Conservation (phyloP, 2,888 invertebrate species). For the Aelia acuminata region DNA sequence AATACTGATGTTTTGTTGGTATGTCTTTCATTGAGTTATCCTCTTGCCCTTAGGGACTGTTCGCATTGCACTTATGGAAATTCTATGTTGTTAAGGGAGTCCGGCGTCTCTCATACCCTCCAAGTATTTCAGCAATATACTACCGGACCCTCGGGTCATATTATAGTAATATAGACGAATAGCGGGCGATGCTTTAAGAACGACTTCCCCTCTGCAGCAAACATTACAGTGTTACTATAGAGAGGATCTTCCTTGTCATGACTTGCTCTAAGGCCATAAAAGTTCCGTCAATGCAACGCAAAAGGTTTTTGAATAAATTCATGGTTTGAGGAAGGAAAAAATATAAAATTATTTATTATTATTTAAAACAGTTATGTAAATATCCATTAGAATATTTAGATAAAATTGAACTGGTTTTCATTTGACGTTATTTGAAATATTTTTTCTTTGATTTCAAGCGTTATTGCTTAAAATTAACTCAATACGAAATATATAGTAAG, state of each 20-base stretch:
- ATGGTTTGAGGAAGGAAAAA: no score
- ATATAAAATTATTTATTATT: no score
- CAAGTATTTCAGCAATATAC: conserved; percentile 14
- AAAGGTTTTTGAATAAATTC: no score
- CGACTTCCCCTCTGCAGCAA: background rate
- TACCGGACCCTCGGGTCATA: background rate
- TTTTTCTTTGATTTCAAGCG: no score
- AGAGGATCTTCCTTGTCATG: background rate
- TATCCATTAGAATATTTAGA: no score
- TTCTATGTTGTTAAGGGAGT: background rate
- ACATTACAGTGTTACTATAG: background rate
- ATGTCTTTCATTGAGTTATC: background rate
- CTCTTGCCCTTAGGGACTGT: background rate
- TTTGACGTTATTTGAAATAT: no score
- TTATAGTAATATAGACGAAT: background rate
- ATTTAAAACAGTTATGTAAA: no score
- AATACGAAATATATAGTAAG: no score
- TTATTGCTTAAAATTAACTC: no score
- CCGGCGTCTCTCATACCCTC: background rate
- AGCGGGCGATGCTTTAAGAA: background rate
- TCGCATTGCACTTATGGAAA: background rate
- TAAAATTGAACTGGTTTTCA: no score
- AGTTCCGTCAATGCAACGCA: no score
- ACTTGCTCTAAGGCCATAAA: background rate
- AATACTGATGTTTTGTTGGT: background rate